These are phyloP conservation scores for Aix galericulata DNA, from an alignment of 2,113 vertebrate genomes.

Conservation along the genomic window DNA sequence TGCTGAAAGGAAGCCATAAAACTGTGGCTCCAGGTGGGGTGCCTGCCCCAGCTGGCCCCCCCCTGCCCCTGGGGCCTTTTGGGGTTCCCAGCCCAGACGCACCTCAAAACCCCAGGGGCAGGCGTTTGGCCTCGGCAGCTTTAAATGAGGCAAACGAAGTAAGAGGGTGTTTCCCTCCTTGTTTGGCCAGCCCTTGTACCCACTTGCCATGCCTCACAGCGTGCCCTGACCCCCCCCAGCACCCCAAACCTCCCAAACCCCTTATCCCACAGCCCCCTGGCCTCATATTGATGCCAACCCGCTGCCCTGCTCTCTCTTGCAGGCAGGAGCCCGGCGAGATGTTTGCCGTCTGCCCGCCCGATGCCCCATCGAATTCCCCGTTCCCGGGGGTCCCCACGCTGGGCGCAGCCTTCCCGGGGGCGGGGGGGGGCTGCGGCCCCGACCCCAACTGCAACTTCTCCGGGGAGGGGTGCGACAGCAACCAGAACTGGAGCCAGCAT, in stretches of 20 bases:
- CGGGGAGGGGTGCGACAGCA: constrained; percentile 77
- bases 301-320: background rate
- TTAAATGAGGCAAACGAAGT: background rate
- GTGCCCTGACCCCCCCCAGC: background rate
- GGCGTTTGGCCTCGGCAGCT: background rate
- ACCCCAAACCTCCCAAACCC: background rate
- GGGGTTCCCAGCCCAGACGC: background rate
- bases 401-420: background rate
- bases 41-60: background rate
- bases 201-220: no score
- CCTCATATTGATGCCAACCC: background rate
- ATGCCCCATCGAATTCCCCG: background rate
- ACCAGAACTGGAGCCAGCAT: constrained; percentile 88
- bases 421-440: constrained; percentile 63
- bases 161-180: accelerated
- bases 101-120: accelerated
- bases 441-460: constrained; percentile 95
- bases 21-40: background rate
- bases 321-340: constrained; percentile 44
- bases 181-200: background rate
- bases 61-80: background rate
- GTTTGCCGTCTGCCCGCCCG: constrained; percentile 71
- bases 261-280: background rate
- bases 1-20: background rate
- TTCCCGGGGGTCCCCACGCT: background rate